A percentile compares a stretch with the other conserved stretches of the same genome.
Evolutionary conservation across 2,113 vertebrate genomes (phyloP).

Genomic region (Hypomesus transpacificus): DNA sequence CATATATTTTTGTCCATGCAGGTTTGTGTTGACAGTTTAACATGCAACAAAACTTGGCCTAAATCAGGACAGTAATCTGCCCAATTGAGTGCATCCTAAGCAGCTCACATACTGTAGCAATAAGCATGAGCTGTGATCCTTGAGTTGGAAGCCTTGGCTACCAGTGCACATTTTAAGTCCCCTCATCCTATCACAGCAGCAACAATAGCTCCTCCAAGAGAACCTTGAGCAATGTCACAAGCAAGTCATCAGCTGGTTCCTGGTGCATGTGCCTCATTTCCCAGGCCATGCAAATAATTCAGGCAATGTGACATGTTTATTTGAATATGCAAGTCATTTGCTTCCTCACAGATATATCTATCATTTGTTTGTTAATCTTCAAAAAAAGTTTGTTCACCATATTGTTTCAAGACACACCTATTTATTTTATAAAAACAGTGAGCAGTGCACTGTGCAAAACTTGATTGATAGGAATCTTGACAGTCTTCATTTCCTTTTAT

Average conservation of each 20-base stretch:
- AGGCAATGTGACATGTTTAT: conserved; percentile 35
- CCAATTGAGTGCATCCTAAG: conserved; percentile 40
- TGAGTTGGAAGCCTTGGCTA: conserved; percentile 27
- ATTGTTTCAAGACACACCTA: not conserved
- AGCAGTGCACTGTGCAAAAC: not conserved
- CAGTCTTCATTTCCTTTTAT: conserved; percentile 4
- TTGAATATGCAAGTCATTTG: conserved; percentile 24
- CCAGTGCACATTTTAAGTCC: conserved; percentile 44
- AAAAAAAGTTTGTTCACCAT: not conserved
- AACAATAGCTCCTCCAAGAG: conserved; percentile 11
- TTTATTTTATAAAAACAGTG: too few species aligned
- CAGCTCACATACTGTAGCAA: conserved; percentile 35
- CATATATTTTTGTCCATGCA: not conserved
- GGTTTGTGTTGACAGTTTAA: not conserved
- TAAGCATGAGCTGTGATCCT: conserved; percentile 33
- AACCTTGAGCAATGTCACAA: not conserved
- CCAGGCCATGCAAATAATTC: conserved; percentile 38
- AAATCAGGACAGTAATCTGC: conserved; percentile 6
- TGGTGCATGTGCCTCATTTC: conserved; percentile 24
- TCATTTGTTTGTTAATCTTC: conserved; percentile 6
- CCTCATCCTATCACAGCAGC: conserved; percentile 52
- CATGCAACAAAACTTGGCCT: not conserved
- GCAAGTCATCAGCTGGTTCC: conserved; percentile 21
- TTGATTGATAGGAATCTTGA: not conserved
- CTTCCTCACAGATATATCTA: not conserved